Evolutionary conservation across 2,888 invertebrate genomes (phyloP).

Genomic region (Drymonia ruficornis): DNA sequence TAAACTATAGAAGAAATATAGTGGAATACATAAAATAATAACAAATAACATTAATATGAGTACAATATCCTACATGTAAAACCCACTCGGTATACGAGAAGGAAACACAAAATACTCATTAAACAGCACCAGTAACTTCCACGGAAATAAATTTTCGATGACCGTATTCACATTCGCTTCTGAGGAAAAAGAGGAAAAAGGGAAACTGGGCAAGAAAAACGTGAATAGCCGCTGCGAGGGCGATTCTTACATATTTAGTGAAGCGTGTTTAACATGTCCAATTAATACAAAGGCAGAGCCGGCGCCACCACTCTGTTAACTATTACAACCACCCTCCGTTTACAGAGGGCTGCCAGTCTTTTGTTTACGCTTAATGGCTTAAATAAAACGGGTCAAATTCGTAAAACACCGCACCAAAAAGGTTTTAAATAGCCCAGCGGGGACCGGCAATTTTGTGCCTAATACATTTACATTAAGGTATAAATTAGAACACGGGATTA

Average conservation of each 20-base stretch:
- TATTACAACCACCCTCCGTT: constrained; percentile 74
- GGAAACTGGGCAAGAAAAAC: constrained; percentile 52
- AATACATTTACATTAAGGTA: constrained; percentile 59
- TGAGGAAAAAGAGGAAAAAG: constrained; percentile 43
- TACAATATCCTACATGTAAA: neutral
- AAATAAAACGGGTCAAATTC: constrained; percentile 82
- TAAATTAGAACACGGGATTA: constrained; percentile 58
- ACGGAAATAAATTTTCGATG: constrained; percentile 35
- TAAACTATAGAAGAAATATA: too few relatives aligned
- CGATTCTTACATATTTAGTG: constrained; percentile 73
- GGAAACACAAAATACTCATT: neutral
- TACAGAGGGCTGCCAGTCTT: constrained; percentile 74
- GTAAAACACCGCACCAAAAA: constrained; percentile 70
- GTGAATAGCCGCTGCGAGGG: constrained; percentile 50
- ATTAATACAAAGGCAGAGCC: constrained; percentile 73
- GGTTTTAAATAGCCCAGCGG: constrained; percentile 61
- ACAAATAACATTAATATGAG: too few relatives aligned
- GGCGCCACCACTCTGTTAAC: constrained; percentile 72
- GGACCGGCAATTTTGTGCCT: constrained; percentile 56
- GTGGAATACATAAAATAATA: too few relatives aligned
- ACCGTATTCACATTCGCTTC: constrained; percentile 31
- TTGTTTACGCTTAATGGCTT: constrained; percentile 82
- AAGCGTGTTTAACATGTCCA: constrained; percentile 78
- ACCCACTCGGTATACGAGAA: neutral
- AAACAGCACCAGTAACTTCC: constrained; percentile 4